These are phyloP conservation scores for Drosophila mojavensis DNA, from an alignment of 1,140 invertebrate genomes.

Conservation along the genomic window DNA sequence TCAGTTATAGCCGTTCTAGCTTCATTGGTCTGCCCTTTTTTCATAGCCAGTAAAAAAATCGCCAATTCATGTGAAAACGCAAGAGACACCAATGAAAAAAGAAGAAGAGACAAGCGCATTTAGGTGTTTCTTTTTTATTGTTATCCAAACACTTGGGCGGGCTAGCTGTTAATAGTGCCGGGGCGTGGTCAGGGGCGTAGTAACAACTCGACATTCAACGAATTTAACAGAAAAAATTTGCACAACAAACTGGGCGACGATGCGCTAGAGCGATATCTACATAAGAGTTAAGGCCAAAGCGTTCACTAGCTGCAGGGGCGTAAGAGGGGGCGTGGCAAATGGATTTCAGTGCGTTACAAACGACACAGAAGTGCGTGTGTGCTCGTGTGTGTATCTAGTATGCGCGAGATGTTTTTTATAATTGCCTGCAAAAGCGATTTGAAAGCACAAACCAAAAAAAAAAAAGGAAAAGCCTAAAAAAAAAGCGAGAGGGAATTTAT, in stretches of 20 bases:
- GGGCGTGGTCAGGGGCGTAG: neutral
- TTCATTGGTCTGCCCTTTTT: neutral
- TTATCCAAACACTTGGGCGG: slow-evolving; percentile 65
- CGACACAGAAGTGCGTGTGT: slow-evolving; percentile 7
- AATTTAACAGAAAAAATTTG: slow-evolving; percentile 36
- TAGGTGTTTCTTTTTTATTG: slow-evolving; percentile 13
- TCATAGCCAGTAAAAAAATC: slow-evolving; percentile 46
- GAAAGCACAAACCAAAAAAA: neutral
- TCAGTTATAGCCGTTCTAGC: too few species aligned
- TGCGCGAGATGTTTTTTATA: slow-evolving; percentile 32
- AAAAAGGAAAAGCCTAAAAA: neutral
- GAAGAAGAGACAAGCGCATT: slow-evolving; percentile 21
- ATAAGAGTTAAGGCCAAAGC: neutral
- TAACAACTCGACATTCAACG: slow-evolving; percentile 50
- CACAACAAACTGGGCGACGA: slow-evolving; percentile 59
- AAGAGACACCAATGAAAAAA: slow-evolving; percentile 12
- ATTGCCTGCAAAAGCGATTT: slow-evolving; percentile 45
- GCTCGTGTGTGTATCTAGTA: slow-evolving; percentile 17
- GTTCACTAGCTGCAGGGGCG: neutral
- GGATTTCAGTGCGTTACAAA: slow-evolving; percentile 39
- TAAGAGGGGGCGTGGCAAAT: neutral
- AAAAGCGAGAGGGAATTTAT: too few species aligned
- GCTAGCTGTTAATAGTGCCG: slow-evolving; percentile 6
- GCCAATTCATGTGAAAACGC: slow-evolving; percentile 71
- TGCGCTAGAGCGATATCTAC: slow-evolving; percentile 11